Evolutionary conservation across 2,888 invertebrate species (phyloP).

Genomic region (Coenonympha arcania): DNA sequence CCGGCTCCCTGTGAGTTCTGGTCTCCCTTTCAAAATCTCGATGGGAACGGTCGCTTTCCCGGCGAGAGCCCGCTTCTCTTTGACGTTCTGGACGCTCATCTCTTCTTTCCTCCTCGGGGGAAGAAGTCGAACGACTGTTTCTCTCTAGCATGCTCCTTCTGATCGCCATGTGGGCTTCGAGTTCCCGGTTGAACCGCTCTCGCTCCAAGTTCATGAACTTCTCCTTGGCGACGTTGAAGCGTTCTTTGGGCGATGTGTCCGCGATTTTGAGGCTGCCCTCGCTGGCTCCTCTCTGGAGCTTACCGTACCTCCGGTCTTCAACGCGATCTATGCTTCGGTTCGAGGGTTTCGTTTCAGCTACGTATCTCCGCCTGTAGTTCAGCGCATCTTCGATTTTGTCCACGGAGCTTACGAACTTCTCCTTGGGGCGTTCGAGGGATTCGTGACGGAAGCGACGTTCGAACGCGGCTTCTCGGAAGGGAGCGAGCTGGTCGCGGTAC

Average conservation of each 20-base stretch:
- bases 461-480: constrained; percentile 57
- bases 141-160: constrained; percentile 68
- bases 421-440: constrained; percentile 52
- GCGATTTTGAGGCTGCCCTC: constrained; percentile 63
- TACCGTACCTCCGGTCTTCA: constrained; percentile 66
- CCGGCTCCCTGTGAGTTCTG: constrained; percentile 36
- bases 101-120: constrained; percentile 69
- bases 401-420: constrained; percentile 21
- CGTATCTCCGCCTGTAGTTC: constrained; percentile 67
- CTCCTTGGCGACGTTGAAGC: constrained; percentile 89
- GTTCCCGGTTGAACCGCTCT: constrained; percentile 76
- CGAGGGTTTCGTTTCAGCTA: constrained; percentile 65
- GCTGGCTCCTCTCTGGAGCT: constrained; percentile 60
- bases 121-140: constrained; percentile 71
- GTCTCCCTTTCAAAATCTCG: constrained; percentile 47
- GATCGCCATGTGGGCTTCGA: constrained; percentile 70
- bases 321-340: constrained; percentile 61
- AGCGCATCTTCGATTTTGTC: constrained; percentile 56
- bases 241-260: constrained; percentile 79
- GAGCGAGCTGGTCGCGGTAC: constrained; percentile 55
- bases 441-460: constrained; percentile 65
- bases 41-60: constrained; percentile 65
- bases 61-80: constrained; percentile 58
- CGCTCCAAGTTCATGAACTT: constrained; percentile 87
- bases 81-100: constrained; percentile 67